Percentiles rank a stretch among this genome's conserved stretches.
Conservation (phyloP, 2,888 invertebrate genomes). For the Tetropium fuscum region DNA sequence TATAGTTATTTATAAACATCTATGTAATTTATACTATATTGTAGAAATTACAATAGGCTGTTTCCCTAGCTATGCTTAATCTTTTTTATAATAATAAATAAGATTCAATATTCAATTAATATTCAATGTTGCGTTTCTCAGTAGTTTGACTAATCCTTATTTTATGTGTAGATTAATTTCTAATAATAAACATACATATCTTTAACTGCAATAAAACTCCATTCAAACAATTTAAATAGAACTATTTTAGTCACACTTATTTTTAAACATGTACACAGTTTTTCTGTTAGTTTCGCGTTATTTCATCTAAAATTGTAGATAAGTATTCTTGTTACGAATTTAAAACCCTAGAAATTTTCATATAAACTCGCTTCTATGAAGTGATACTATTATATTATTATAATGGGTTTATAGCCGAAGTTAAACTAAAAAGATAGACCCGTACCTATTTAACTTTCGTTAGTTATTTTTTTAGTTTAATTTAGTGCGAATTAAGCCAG, state of each 20-base stretch:
- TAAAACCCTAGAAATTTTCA: conserved; percentile 52
- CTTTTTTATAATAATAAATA: conserved; percentile 37
- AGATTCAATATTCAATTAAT: conserved; percentile 23
- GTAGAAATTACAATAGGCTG: conserved; percentile 51
- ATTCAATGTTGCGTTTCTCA: conserved; percentile 13
- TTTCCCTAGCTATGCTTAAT: conserved; percentile 48
- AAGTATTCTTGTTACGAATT: conserved; percentile 63
- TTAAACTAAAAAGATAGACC: conserved; percentile 11
- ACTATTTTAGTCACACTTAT: conserved; percentile 1
- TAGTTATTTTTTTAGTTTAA: conserved; percentile 16
- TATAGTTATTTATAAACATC: conserved; percentile 64
- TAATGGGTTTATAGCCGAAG: conserved; percentile 19
- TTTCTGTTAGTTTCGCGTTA: conserved; percentile 13
- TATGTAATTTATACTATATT: conserved; percentile 54
- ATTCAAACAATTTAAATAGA: conserved; percentile 1
- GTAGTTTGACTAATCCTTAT: conserved; percentile 1
- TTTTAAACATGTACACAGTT: conserved; percentile 20
- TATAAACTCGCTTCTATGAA: conserved; percentile 57
- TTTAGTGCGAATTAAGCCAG: conserved; percentile 20
- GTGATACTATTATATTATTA: conserved; percentile 51
- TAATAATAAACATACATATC: conserved; percentile 56
- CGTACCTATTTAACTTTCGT: not conserved
- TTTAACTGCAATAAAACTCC: conserved; percentile 55
- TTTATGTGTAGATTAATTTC: conserved; percentile 34
- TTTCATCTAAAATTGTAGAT: conserved; percentile 53